phyloP scores from a whole-genome alignment of 2,113 vertebrate species.

The Spheniscus mendiculus region DNA sequence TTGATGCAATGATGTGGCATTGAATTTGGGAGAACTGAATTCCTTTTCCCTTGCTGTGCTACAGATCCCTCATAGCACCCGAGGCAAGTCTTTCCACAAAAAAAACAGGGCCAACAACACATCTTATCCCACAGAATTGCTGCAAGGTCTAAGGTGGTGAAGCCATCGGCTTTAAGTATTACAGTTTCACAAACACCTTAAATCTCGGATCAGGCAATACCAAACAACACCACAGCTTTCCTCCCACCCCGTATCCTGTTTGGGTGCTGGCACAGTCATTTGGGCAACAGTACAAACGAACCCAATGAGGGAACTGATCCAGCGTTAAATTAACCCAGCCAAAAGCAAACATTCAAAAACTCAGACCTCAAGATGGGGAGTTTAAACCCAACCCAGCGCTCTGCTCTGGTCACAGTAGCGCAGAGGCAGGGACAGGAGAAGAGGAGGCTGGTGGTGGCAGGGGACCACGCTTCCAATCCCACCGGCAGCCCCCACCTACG shows the following conservation, averaged over 20 bases:
- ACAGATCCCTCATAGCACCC: neutral
- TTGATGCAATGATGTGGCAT: neutral
- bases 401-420: fast-evolving
- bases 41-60: neutral
- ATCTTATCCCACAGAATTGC: neutral
- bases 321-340: neutral
- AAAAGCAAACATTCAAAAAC: neutral
- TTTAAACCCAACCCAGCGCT: neutral
- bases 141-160: neutral
- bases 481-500: fast-evolving
- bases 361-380: neutral
- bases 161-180: neutral
- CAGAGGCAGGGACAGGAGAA: neutral
- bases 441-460: neutral
- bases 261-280: neutral
- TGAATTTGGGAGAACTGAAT: neutral
- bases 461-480: fast-evolving
- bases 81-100: neutral
- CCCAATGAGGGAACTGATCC: fast-evolving
- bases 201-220: neutral
- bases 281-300: neutral
- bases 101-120: neutral
- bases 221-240: neutral
- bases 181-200: neutral
- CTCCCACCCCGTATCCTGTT: neutral